A percentile compares a stretch with the other conserved stretches of the same genome.
phyloP scores from a whole-genome alignment of 2,888 invertebrate species.

The Nomada fucata region DNA sequence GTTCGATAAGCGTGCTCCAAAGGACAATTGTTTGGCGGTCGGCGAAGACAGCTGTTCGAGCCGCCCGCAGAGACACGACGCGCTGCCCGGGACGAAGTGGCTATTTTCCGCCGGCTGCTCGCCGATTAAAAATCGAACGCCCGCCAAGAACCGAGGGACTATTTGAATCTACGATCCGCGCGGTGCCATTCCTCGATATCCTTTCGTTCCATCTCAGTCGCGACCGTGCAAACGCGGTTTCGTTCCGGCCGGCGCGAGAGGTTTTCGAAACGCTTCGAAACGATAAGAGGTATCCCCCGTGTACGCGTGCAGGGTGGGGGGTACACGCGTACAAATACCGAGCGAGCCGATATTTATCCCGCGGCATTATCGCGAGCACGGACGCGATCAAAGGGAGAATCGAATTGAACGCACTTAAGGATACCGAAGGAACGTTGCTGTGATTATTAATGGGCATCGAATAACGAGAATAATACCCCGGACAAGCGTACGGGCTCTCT shows the following conservation, averaged over 20 bases:
- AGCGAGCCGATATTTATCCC: constrained; percentile 23
- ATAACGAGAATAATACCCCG: constrained; percentile 59
- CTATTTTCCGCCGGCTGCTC: constrained; percentile 84
- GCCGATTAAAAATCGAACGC: constrained; percentile 84
- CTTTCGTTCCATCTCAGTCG: constrained; percentile 1
- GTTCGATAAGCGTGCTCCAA: constrained; percentile 48
- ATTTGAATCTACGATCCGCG: constrained; percentile 63
- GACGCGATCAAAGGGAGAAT: constrained; percentile 45
- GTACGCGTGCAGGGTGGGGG: too few relatives aligned
- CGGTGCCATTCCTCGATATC: not conserved
- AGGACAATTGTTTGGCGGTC: constrained; percentile 71
- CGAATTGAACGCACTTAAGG: constrained; percentile 36
- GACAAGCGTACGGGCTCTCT: constrained; percentile 38
- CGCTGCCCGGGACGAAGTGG: constrained; percentile 80
- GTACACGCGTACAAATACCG: not conserved
- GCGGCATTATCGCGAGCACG: constrained; percentile 2
- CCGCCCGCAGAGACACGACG: constrained; percentile 72
- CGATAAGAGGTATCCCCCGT: not conserved
- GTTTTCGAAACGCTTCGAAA: not conserved
- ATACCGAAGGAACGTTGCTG: constrained; percentile 33
- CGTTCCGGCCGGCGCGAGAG: constrained; percentile 13
- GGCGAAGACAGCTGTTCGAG: constrained; percentile 79
- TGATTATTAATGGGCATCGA: constrained; percentile 66
- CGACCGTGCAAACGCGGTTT: not conserved
- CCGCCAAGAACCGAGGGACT: constrained; percentile 58